These are phyloP conservation scores for Oxyruncus cristatus DNA, from an alignment of 2,113 vertebrate species.

Conservation along the genomic window DNA sequence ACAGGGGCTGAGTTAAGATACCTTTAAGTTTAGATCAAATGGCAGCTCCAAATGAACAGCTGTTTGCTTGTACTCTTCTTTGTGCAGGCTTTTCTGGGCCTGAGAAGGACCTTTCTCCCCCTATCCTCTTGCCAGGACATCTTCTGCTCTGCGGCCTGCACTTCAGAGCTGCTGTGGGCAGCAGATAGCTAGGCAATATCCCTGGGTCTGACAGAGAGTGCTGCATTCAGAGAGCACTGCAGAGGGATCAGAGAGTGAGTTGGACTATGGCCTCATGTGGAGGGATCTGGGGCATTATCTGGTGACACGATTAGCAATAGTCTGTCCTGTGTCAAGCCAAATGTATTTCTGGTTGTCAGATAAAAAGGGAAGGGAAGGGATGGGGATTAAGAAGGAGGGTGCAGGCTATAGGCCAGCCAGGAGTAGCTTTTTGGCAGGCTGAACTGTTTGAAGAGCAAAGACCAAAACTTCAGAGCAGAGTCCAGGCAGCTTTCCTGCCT, in stretches of 20 bases:
- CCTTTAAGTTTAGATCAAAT: not conserved
- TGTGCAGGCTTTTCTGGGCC: not conserved
- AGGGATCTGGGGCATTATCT: not conserved
- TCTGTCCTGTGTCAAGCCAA: not conserved
- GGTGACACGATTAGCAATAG: not conserved
- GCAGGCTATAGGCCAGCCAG: not conserved
- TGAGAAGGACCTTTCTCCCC: not conserved
- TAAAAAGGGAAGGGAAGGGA: not conserved
- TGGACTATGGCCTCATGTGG: not conserved
- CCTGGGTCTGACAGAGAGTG: not conserved
- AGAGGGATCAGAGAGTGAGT: not conserved
- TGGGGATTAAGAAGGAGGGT: not conserved
- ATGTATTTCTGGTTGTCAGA: not conserved
- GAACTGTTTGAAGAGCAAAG: slow-evolving; percentile 14
- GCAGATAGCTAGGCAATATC: not conserved
- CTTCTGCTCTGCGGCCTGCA: not conserved
- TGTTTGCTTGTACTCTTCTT: not conserved
- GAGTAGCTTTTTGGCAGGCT: slow-evolving; percentile 24
- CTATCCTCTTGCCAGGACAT: not conserved
- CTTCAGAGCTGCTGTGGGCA: not conserved
- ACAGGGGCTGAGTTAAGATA: not conserved
- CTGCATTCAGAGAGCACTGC: not conserved
- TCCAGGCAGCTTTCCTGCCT: not conserved
- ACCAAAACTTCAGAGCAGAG: not conserved
- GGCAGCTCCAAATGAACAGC: not conserved